A percentile compares a stretch with the other conserved stretches of the same genome.
phyloP scores from a whole-genome alignment of 2,888 invertebrate species.

The Colostygia pectinataria region DNA sequence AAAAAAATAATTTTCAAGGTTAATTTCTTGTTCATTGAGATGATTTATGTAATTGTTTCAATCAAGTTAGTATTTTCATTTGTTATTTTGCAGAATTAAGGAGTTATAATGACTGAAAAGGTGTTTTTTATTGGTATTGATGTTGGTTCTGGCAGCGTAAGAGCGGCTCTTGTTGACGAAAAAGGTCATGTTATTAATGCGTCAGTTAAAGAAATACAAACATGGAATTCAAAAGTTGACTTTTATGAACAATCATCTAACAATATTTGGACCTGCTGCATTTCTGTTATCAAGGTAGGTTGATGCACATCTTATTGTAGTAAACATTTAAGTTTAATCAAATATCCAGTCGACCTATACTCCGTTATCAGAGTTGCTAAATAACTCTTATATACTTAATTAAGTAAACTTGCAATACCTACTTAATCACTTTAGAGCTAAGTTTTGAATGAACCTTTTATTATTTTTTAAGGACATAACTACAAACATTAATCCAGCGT shows the following conservation, averaged over 20 bases:
- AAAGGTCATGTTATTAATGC: constrained; percentile 86
- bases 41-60: no score
- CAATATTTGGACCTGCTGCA: constrained; percentile 92
- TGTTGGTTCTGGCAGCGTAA: constrained; percentile 95
- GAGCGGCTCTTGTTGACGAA: constrained; percentile 90
- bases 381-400: background rate
- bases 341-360: no score
- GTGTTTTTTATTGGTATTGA: constrained; percentile 92
- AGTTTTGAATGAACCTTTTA: background rate
- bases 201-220: constrained; percentile 86
- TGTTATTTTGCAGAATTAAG: constrained; percentile 11
- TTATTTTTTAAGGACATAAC: constrained; percentile 81
- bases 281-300: constrained; percentile 89
- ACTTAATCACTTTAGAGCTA: no score
- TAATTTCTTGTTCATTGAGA: background rate
- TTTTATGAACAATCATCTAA: constrained; percentile 96
- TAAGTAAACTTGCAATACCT: no score
- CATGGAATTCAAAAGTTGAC: constrained; percentile 89
- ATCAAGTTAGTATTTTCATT: no score
- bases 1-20: background rate
- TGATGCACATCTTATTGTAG: background rate
- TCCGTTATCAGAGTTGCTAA: no score
- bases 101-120: constrained; percentile 45
- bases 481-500: constrained; percentile 73
- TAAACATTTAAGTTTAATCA: no score